Evolutionary conservation across 2,113 vertebrate genomes (phyloP), one percentile per base, ranked within the genome.

Genomic region (Stegostoma tigrinum): DNA sequence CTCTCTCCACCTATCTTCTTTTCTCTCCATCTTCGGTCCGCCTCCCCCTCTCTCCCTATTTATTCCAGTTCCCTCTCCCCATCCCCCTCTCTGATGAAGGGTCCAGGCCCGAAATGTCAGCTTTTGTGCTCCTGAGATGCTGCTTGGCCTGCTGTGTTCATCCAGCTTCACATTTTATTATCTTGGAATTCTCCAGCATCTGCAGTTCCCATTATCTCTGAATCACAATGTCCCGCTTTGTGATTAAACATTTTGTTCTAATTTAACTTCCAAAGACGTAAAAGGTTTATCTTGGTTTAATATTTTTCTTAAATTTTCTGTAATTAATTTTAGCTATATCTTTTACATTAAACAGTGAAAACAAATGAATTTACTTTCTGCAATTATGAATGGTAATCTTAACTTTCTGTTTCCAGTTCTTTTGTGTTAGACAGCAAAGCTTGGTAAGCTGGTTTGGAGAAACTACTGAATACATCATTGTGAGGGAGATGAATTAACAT

Each of bases 401-500:
- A 64, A n/a, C 30, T 61, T 27, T n/a, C 34, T n/a, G 30, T 61
- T 27, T 90, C 61, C 27, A 61, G 0, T 64, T 17, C 19, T 17
- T 61, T 15, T 34, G 17, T 34, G 52, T 2, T 19, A 34, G 64
- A 66, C n/a, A 21, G 30, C 89, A 66, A 93, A 45, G 67, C 14
- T 72, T 72, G 68, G 21, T 27, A 72, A 12, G 52, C 61, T 67
- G 34, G 30, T 15, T 72, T 68, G 87, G 94, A 95, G 66, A 72
- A 34, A 23, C 52, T 72, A n/a, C 68, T 95, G 94, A 95, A 34
- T 52, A 19, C 45, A 95, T 72, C 45, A 72, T 42, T 95, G 42
- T 95, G 68, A 75, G 21, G 42, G 68, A 95, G 64, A 67, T 45
- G 67, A 94, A 94, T 94, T 70, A 27, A 94, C 64, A 67, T 23